Base-by-base conservation (phyloP, 2,888 invertebrate species). In the Sepiola atlantica region DNA sequence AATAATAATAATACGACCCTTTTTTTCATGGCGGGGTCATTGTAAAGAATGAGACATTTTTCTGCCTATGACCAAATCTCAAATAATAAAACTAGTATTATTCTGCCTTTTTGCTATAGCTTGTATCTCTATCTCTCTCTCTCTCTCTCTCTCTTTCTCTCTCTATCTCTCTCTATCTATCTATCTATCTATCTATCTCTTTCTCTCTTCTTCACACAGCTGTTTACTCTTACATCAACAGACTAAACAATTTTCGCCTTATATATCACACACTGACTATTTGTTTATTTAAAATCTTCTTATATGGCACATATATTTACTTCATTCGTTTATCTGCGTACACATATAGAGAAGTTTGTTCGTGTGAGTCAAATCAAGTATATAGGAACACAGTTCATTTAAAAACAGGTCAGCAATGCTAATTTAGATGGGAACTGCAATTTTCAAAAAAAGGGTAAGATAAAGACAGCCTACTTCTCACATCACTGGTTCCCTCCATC, bases 381-480 rank as follows among this genome's bases (percentile, higher is more conserved):
- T 77, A 77, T n/a, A n/a, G n/a, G n/a, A 77, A 77, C 77, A 77
- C 77, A 77, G 77, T 12, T 77, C 16, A 77, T n/a, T 77, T 77
- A n/a, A 77, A 77, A 77, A 32, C n/a, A 77, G 77, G 77, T 77
- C 77, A 77, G 77, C n/a, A 32, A 3, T 16, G n/a, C 77, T 77
- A 77, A 77, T 77, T 77, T 77, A n/a, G 32, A 32, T n/a, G 12
- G 77, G 77, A 77, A 61, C 61, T 77, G 12, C n/a, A 77, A 18
- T 77, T 77, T 77, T 77, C 77, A 77, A 77, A 77, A n/a, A n/a
- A 32, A 77, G 12, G 77, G 77, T 77, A 77, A 77, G 77, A 77
- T 77, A 77, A 77, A 77, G 77, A n/a, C 77, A n/a, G 32, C 77
- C 77, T 77, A 77, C n/a, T 77, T 77, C n/a, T n/a, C 77, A 77